These are phyloP conservation scores for Octodon degus DNA, from an alignment of 2,113 vertebrate species.

Conservation along the genomic window DNA sequence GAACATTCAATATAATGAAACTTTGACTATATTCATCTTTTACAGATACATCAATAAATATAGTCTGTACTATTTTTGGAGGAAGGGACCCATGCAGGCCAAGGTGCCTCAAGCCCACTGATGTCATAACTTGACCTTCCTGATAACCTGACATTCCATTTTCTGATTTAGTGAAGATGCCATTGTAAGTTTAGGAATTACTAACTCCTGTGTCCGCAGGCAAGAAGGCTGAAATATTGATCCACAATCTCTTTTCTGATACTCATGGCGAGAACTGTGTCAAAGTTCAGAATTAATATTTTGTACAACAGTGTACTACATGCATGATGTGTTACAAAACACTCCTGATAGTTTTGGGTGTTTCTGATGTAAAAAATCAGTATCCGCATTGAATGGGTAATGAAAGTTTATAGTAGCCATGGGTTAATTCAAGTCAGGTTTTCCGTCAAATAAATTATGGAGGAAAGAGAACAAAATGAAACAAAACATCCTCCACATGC, in stretches of 20 bases:
- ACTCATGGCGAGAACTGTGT: neutral
- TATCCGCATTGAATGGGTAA: neutral
- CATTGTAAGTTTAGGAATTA: neutral
- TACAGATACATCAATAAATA: neutral
- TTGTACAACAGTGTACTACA: neutral
- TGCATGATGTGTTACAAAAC: neutral
- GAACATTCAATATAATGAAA: constrained; percentile 17
- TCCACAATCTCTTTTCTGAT: neutral
- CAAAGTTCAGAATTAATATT: neutral
- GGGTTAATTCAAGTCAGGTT: neutral
- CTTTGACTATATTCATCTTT: neutral
- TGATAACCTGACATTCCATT: neutral
- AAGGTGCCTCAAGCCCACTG: neutral
- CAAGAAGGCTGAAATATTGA: neutral
- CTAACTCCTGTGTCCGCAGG: neutral
- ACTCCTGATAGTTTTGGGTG: neutral
- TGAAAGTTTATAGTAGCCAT: neutral
- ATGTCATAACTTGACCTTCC: neutral
- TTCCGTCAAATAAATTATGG: neutral
- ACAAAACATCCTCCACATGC: neutral
- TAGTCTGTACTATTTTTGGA: neutral
- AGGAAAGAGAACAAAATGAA: neutral
- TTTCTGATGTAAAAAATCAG: neutral
- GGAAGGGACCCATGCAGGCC: neutral
- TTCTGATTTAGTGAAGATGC: neutral